Base-by-base conservation (phyloP, 2,888 invertebrate species). In the Ferrisia virgata region DNA sequence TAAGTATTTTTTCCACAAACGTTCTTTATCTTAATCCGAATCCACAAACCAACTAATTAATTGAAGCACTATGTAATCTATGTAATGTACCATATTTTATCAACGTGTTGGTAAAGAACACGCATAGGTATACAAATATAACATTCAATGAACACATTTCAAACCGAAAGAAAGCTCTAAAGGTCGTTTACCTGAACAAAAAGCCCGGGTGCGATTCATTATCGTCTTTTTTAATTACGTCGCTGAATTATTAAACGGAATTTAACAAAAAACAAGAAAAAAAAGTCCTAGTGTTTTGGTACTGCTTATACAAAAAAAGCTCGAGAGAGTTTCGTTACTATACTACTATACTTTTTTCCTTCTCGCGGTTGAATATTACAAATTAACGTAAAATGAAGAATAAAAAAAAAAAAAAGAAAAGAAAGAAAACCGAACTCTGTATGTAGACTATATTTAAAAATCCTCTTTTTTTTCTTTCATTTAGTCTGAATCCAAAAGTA, bases 191-290 rank as follows among this genome's bases (percentile, higher is more conserved):
- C 72, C 72, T 72, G n/a, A n/a, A 72, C 33, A 72, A 22, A 33
- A 31, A 31, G n/a, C 33, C 72, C 33, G 4, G 8, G 31, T 6
- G 31, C 36, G 33, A 72, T 64, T 64, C 64, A 64, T 72, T 72
- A 72, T 72, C 72, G 33, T 72, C 15, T 31, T 33, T 72, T 72
- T 72, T 72, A 72, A 72, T 72, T 72, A 72, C 72, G 72, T n/a
- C 72, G 72, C 36, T 72, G 72, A 72, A 72, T 72, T 72, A 72
- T 72, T 72, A 72, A 72, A 72, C 72, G 33, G 72, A 72, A 72
- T 72, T 72, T 72, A 33, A 72, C 33, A 33, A 72, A 72, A 69
- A 31, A n/a, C n/a, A n/a, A n/a, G n/a, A 69, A 31, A 13, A 69
- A 69, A 69, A 64, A 64, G 11, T 13, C 18, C 72, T 6, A 72